Evolutionary conservation across 2,113 vertebrate genomes (phyloP).

Genomic region (Diphyllodes magnificus): DNA sequence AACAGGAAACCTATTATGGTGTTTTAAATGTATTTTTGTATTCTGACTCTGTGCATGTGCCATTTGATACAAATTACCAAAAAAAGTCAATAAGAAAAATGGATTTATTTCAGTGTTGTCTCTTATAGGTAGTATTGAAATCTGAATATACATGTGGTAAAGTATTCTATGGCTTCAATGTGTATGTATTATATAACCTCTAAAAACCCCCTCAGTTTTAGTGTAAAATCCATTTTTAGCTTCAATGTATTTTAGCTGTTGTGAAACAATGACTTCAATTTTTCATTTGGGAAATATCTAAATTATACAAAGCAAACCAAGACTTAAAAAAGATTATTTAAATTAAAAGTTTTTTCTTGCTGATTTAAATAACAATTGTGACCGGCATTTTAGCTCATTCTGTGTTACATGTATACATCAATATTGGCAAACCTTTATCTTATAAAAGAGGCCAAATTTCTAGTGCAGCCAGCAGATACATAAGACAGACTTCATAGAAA

Average conservation of each 20-base stretch:
- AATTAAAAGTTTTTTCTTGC: neutral
- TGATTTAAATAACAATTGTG: neutral
- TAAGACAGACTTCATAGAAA: neutral
- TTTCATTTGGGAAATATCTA: neutral
- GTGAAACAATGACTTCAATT: neutral
- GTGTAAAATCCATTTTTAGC: neutral
- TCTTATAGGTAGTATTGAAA: neutral
- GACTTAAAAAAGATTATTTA: neutral
- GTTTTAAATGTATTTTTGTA: neutral
- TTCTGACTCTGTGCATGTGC: neutral
- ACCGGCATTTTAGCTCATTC: neutral
- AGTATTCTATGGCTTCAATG: neutral
- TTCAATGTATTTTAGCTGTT: neutral
- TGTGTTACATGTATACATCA: neutral
- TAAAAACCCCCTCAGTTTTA: neutral
- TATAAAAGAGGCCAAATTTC: neutral
- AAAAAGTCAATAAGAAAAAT: neutral
- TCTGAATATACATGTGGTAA: neutral
- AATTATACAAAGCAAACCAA: neutral
- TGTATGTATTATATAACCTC: neutral
- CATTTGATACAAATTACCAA: neutral
- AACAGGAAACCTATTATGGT: neutral
- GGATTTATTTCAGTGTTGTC: neutral
- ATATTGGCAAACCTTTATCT: neutral
- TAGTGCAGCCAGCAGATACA: neutral